A percentile compares a stretch with the other conserved stretches of the same genome.
These are phyloP conservation scores for Lepidotrigona ventralis DNA, from an alignment of 1,140 invertebrate genomes.

Conservation along the genomic window DNA sequence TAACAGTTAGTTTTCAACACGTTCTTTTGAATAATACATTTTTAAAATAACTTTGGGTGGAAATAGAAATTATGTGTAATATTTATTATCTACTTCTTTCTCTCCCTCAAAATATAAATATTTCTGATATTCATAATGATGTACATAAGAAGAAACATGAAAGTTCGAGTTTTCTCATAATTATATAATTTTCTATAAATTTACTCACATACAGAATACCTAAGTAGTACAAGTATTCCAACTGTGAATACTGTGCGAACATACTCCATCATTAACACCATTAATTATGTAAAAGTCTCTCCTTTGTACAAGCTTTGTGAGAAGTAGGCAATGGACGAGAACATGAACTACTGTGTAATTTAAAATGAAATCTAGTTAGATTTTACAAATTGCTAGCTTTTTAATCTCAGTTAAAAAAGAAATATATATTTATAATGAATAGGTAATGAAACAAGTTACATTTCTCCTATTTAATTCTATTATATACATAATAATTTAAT, in stretches of 20 bases:
- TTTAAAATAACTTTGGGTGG: no score
- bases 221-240: background rate
- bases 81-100: no score
- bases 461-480: no score
- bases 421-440: background rate
- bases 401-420: background rate
- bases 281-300: conserved; percentile 22
- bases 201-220: background rate
- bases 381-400: background rate
- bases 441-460: no score
- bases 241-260: background rate
- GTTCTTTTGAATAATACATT: no score
- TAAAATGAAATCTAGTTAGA: background rate
- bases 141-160: background rate
- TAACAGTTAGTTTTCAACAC: no score
- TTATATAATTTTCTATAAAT: background rate
- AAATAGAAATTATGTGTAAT: no score
- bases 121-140: background rate
- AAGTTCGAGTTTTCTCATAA: background rate
- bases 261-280: conserved; percentile 8
- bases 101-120: no score
- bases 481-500: no score
- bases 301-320: background rate
- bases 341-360: background rate
- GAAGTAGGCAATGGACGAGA: background rate